phyloP scores from a whole-genome alignment of 2,797 vertebrate genomes.

The Xenops minutus region DNA sequence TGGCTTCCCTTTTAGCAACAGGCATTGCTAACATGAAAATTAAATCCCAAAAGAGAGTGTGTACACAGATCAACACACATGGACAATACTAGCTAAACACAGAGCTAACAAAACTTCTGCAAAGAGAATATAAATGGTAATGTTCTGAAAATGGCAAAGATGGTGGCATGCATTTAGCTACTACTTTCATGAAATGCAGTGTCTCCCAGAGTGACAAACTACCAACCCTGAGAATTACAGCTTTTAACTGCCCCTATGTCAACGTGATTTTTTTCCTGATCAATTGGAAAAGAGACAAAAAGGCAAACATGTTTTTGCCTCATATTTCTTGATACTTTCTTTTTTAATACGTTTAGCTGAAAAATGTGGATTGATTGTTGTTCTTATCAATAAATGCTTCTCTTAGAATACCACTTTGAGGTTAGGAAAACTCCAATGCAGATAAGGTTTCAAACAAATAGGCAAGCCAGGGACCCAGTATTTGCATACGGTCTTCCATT shows the following conservation, averaged over 20 bases:
- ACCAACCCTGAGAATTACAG: background rate
- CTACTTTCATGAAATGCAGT: background rate
- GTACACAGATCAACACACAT: background rate
- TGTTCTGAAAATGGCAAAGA: background rate
- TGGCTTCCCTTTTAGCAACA: background rate
- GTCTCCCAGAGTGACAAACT: background rate
- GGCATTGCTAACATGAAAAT: background rate
- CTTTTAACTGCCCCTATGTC: background rate
- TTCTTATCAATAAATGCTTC: background rate
- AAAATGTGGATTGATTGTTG: background rate
- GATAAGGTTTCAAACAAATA: constrained; percentile 21
- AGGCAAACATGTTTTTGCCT: background rate
- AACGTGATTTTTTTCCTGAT: background rate
- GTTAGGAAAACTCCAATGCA: background rate
- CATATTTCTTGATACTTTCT: background rate
- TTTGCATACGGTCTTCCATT: background rate
- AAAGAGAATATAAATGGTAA: background rate
- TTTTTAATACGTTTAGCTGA: background rate
- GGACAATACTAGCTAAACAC: background rate
- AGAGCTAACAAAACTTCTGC: background rate
- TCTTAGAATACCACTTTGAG: background rate
- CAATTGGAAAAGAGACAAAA: background rate
- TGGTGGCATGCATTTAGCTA: fast-evolving
- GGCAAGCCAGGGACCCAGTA: background rate
- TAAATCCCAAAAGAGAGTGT: background rate